These are phyloP conservation scores for Maylandia zebra DNA, from an alignment of 2,113 vertebrate species.

Conservation along the genomic window DNA sequence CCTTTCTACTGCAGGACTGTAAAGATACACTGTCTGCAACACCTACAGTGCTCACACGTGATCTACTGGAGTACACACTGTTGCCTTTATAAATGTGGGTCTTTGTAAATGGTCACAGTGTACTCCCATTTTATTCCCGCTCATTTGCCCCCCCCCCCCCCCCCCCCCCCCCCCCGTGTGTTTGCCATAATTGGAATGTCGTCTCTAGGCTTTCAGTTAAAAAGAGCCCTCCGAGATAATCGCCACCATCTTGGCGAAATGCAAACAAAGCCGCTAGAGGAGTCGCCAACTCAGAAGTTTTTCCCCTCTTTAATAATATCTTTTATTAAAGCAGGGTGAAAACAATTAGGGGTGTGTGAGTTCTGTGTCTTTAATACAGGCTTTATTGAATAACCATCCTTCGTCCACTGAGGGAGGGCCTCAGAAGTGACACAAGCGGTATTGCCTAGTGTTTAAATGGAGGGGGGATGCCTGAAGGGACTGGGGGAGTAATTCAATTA, in stretches of 20 bases:
- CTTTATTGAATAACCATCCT: constrained; percentile 52
- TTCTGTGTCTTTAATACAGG: constrained; percentile 42
- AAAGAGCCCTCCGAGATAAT: constrained; percentile 46
- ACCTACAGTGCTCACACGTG: background rate
- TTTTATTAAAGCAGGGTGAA: constrained; percentile 65
- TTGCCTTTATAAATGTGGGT: constrained; percentile 24
- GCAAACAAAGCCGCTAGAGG: constrained; percentile 40
- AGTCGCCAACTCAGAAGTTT: constrained; percentile 24
- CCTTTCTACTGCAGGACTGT: background rate
- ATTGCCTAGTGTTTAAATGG: constrained; percentile 34
- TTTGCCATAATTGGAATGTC: constrained; percentile 52
- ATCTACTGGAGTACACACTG: background rate
- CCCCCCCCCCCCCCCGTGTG: background rate
- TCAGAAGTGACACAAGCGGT: constrained; percentile 41
- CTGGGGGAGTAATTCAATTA: constrained; percentile 60
- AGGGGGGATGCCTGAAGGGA: constrained; percentile 22
- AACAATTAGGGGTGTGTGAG: constrained; percentile 53
- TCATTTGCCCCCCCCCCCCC: background rate
- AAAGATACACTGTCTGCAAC: constrained; percentile 12
- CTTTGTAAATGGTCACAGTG: constrained; percentile 21
- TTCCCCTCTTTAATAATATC: constrained; percentile 46
- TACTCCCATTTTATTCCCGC: background rate
- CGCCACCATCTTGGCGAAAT: constrained; percentile 55
- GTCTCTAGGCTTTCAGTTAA: constrained; percentile 36
- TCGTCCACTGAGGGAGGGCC: constrained; percentile 20